phyloP scores from a whole-genome alignment of 2,888 invertebrate species.

The Anagyrus pseudococci region DNA sequence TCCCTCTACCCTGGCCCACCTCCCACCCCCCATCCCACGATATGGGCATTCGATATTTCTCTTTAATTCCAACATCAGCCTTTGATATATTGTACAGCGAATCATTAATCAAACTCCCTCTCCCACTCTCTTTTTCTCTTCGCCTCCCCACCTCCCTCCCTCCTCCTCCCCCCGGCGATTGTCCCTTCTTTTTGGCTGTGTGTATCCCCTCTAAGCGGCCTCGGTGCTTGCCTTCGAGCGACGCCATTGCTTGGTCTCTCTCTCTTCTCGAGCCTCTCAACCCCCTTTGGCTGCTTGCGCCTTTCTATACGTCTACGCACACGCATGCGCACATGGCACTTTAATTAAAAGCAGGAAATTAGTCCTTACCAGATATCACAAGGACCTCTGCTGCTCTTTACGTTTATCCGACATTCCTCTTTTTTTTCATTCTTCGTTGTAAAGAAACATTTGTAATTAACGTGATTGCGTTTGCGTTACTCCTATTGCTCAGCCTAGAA shows the following conservation, averaged over 20 bases:
- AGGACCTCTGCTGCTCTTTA: too few relatives aligned
- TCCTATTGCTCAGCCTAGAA: too few relatives aligned
- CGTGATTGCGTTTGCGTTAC: too few relatives aligned
- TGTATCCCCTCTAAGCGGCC: too few relatives aligned
- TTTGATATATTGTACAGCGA: constrained; percentile 43
- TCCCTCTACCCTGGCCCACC: background rate
- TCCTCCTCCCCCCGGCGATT: constrained; percentile 11
- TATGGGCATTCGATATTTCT: background rate
- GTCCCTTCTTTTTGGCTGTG: too few relatives aligned
- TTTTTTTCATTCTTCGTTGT: too few relatives aligned
- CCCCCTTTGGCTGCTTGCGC: too few relatives aligned
- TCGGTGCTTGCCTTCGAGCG: constrained; percentile 24
- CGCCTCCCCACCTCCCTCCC: constrained; percentile 6
- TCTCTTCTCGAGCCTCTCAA: too few relatives aligned
- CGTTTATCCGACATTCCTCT: too few relatives aligned
- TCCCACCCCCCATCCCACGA: background rate
- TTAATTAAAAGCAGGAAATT: constrained; percentile 62
- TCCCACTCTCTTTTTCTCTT: constrained; percentile 25
- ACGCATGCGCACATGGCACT: constrained; percentile 35
- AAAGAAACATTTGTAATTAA: too few relatives aligned
- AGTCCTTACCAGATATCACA: constrained; percentile 43
- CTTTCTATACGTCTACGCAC: background rate
- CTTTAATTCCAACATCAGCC: too few relatives aligned
- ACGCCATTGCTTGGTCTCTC: constrained; percentile 8
- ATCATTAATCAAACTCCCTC: constrained; percentile 59